These are phyloP conservation scores for Heteromormyrus szaboi DNA, from an alignment of 2,797 vertebrate genomes.

Conservation along the genomic window DNA sequence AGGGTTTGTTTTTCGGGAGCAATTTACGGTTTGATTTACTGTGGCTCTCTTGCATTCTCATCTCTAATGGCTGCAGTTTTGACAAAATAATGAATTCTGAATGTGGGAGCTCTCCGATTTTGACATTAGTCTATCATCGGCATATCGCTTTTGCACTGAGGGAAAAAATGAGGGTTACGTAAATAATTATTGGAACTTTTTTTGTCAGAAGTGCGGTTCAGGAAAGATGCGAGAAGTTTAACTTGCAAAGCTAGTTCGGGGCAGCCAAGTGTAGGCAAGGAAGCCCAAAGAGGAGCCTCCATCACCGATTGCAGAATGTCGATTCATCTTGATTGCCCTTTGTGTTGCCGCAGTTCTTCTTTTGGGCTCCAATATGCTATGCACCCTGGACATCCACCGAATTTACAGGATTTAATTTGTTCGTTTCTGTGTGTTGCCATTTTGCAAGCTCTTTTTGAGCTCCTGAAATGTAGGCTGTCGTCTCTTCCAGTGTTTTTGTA, in stretches of 20 bases:
- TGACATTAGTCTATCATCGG: constrained; percentile 18
- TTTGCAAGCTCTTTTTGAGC: constrained; percentile 17
- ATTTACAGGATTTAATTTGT: constrained; percentile 38
- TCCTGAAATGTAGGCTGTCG: constrained; percentile 25
- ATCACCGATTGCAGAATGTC: constrained; percentile 27
- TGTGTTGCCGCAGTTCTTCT: constrained; percentile 39
- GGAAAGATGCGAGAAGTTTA: constrained; percentile 30
- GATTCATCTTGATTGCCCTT: constrained; percentile 34
- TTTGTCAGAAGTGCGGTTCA: neutral
- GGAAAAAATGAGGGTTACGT: constrained; percentile 15
- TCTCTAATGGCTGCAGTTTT: constrained; percentile 21
- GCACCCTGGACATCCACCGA: constrained; percentile 27
- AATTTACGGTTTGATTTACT: constrained; percentile 14
- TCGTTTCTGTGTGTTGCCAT: constrained; percentile 3
- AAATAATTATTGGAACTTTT: constrained; percentile 30
- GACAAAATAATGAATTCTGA: constrained; percentile 26
- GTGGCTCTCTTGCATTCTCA: constrained; percentile 10
- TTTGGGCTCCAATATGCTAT: constrained; percentile 41
- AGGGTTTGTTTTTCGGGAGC: constrained; percentile 25
- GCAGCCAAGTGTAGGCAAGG: constrained; percentile 23
- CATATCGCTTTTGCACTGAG: constrained; percentile 34
- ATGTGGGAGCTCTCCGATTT: constrained; percentile 16
- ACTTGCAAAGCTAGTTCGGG: constrained; percentile 21
- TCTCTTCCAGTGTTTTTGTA: neutral
- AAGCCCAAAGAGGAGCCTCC: constrained; percentile 28